phyloP scores from a whole-genome alignment of 2,113 vertebrate genomes.

The Passer montanus region DNA sequence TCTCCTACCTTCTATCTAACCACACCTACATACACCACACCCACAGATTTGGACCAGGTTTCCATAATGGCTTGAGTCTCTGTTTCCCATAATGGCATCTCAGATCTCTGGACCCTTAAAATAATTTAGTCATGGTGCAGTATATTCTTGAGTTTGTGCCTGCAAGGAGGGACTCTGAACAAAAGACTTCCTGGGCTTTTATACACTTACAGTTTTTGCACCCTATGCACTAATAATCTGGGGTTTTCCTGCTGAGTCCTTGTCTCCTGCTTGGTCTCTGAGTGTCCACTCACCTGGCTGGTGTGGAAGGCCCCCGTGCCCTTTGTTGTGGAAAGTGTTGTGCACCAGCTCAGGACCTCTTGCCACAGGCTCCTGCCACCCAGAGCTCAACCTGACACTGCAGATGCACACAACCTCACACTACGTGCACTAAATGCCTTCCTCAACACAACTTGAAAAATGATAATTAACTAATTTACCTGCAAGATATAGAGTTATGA shows the following conservation, averaged over 20 bases:
- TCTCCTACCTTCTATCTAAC: too few species aligned
- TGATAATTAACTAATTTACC: background rate
- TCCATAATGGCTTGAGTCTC: background rate
- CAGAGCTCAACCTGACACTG: background rate
- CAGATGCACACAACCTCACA: background rate
- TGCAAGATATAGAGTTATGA: background rate
- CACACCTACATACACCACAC: background rate
- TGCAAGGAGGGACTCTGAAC: background rate
- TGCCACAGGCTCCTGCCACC: background rate
- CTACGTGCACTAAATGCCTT: background rate
- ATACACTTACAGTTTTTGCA: background rate
- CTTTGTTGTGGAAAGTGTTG: background rate
- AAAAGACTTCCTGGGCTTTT: background rate
- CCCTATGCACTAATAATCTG: background rate
- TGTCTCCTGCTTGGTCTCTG: background rate
- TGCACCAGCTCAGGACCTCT: background rate
- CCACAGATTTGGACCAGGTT: background rate
- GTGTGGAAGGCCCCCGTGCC: accelerated
- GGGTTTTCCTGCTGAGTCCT: background rate
- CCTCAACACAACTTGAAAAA: background rate
- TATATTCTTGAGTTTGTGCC: background rate
- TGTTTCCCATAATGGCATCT: background rate
- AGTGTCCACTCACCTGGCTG: background rate
- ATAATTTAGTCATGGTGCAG: background rate
- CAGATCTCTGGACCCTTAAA: background rate